Evolutionary conservation across 2,888 invertebrate species (phyloP), one percentile per base, ranked within the genome.

Genomic region (Toxonevra muliebris): DNA sequence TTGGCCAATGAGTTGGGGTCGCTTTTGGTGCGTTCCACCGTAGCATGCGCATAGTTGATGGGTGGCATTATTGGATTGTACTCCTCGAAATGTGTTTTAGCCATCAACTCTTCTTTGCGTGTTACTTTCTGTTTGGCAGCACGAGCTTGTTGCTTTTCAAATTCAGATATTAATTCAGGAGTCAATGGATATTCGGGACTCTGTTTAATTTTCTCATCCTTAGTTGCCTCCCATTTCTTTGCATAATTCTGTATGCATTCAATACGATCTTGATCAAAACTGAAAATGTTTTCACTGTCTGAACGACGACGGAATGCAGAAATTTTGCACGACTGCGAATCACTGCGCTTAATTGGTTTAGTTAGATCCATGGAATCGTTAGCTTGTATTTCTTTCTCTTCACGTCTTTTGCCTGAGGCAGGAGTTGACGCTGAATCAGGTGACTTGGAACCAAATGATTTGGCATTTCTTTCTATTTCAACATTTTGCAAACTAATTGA

Each of bases 11-110:
- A 91, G 81, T 93, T 93, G 0, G 94, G 94, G 87, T 95, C 94
- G 77, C 94, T 94, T 82, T 94, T 94, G 5, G 94, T 94, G 71
- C 94, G 88, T 82, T 93, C 94, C 0, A 93, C 92, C 0, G 92
- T 91, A 30, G 90, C 89, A 79, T 92, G 93, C 8, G 88, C 86
- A 76, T 89, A 91, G 11, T 87, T 87, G 13, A 88, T 85, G 7
- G 87, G 86, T 9, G 85, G 87, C 74, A 89, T 87, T 19, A 89
- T 88, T 0, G 93, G 93, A 84, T 93, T 92, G 74, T 93, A 93
- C 80, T 90, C 90, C 74, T 90, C 90, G 74, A 90, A 90, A 76
- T 90, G 90, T 53, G 90, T 90, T 77, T 90, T 90, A 13, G 90
- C 90, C 84, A 90, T 90, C 13, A 90, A 82, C 75, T 90, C 90